A percentile compares a stretch with the other conserved stretches of the same genome.
Evolutionary conservation across 2,888 invertebrate species (phyloP).

Genomic region (Brachypterus glaber): DNA sequence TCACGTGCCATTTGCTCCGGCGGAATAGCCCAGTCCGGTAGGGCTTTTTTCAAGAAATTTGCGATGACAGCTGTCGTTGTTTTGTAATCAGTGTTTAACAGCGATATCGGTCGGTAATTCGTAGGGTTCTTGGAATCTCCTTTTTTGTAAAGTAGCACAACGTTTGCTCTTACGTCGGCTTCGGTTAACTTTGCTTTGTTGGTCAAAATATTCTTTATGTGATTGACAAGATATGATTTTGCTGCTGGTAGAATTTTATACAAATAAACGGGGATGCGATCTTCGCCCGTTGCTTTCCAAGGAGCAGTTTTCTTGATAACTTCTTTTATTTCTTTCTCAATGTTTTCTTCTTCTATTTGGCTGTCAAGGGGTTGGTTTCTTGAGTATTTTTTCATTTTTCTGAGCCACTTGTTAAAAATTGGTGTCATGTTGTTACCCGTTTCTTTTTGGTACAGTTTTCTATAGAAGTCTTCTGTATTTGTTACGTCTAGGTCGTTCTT

Average conservation of each 20-base stretch:
- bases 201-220: slow-evolving; percentile 1
- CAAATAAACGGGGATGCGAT: slow-evolving; percentile 15
- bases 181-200: slow-evolving; percentile 6
- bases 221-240: slow-evolving; percentile 7
- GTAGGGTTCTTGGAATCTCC: slow-evolving; percentile 20
- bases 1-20: slow-evolving; percentile 18
- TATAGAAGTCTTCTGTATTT: slow-evolving; percentile 6
- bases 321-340: too few relatives aligned
- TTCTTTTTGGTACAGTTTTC: slow-evolving; percentile 8
- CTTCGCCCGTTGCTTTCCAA: slow-evolving; percentile 17
- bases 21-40: slow-evolving; percentile 17
- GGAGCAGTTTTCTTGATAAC: too few relatives aligned
- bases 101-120: slow-evolving; percentile 25
- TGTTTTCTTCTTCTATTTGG: slow-evolving; percentile 9
- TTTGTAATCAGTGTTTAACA: slow-evolving; percentile 24
- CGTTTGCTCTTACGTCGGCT: slow-evolving; percentile 18
- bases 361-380: neutral
- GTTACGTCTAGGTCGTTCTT: too few relatives aligned
- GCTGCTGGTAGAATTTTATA: slow-evolving; percentile 16
- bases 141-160: slow-evolving; percentile 24
- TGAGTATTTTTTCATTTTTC: slow-evolving; percentile 8
- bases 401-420: slow-evolving; percentile 12
- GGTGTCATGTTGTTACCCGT: too few relatives aligned
- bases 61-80: slow-evolving; percentile 19
- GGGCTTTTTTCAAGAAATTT: slow-evolving; percentile 6